These are phyloP conservation scores for Diarsia brunnea DNA, from an alignment of 2,888 invertebrate genomes.

Conservation along the genomic window DNA sequence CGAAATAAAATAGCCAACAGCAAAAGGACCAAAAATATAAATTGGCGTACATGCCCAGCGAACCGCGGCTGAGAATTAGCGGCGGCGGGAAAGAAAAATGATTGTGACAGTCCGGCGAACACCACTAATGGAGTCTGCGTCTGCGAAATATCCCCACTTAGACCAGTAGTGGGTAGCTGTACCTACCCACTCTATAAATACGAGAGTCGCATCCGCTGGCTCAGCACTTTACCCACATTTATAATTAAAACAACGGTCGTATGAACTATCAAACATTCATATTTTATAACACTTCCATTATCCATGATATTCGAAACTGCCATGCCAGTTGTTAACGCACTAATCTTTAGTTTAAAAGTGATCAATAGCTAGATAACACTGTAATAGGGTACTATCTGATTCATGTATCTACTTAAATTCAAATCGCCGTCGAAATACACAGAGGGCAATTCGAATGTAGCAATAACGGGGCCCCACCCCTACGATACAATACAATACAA, in stretches of 20 bases:
- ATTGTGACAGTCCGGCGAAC: slow-evolving; percentile 91
- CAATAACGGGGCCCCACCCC: slow-evolving; percentile 86
- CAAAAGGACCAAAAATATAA: slow-evolving; percentile 76
- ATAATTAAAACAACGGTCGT: slow-evolving; percentile 38
- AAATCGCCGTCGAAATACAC: slow-evolving; percentile 85
- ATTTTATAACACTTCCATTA: slow-evolving; percentile 52
- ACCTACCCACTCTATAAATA: slow-evolving; percentile 47
- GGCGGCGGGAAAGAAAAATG: slow-evolving; percentile 90
- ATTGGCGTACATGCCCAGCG: slow-evolving; percentile 78
- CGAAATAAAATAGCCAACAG: slow-evolving; percentile 2
- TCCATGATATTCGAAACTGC: slow-evolving; percentile 66
- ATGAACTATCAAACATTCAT: slow-evolving; percentile 35
- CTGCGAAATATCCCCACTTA: slow-evolving; percentile 89
- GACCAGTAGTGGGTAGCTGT: slow-evolving; percentile 65
- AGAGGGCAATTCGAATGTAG: slow-evolving; percentile 83
- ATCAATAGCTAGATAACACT: slow-evolving; percentile 77
- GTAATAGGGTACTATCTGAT: slow-evolving; percentile 84
- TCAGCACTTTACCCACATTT: slow-evolving; percentile 45
- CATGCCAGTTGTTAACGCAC: slow-evolving; percentile 73
- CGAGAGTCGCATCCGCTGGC: slow-evolving; percentile 28
- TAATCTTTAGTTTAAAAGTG: slow-evolving; percentile 80
- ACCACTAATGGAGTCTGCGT: slow-evolving; percentile 90
- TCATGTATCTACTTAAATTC: slow-evolving; percentile 86
- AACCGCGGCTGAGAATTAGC: slow-evolving; percentile 90
- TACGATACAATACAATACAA: slow-evolving; percentile 82